Evolutionary conservation across 23 tunicate species (phyloP).

Genomic region (Aplidium turbinatum): DNA sequence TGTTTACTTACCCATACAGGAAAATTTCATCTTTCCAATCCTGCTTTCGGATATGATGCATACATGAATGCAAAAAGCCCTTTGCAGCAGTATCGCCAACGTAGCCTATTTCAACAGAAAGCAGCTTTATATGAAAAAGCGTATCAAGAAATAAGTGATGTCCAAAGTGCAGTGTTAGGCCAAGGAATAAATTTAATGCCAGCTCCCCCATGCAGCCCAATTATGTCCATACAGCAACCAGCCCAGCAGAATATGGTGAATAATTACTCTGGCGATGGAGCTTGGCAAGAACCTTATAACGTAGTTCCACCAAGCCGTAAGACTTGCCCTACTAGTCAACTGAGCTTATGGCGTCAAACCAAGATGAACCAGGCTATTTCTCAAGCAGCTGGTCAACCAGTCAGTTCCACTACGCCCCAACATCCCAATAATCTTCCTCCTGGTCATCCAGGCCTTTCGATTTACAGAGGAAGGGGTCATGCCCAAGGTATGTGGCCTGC

Average conservation of each 20-base stretch:
- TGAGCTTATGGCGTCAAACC: conserved; percentile 50
- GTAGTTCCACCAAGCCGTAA: conserved; percentile 8
- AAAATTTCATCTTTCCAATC: no score
- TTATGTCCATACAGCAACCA: conserved; percentile 14
- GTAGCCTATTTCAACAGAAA: conserved; percentile 51
- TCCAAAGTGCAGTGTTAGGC: conserved; percentile 3
- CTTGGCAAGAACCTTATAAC: conserved; percentile 32
- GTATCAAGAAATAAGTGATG: conserved; percentile 12
- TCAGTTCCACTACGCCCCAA: conserved; percentile 24
- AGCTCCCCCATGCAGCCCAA: conserved; percentile 13
- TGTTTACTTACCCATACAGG: no score
- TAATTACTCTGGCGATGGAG: conserved; percentile 50
- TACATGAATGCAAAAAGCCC: conserved; percentile 45
- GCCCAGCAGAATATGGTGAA: conserved; percentile 2
- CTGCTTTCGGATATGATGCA: conserved; percentile 33
- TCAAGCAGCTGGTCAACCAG: conserved; percentile 29
- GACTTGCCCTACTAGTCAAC: conserved; percentile 56
- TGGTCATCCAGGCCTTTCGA: conserved; percentile 22
- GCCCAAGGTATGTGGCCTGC: conserved; percentile 19
- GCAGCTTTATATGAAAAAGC: conserved; percentile 33
- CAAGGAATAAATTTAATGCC: background rate
- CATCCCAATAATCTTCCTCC: background rate
- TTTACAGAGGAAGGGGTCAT: conserved; percentile 31
- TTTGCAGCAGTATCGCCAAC: conserved; percentile 72
- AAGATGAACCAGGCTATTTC: conserved; percentile 52